Evolutionary conservation across 2,888 invertebrate species (phyloP).

Genomic region (Didymodactylos carnosus): DNA sequence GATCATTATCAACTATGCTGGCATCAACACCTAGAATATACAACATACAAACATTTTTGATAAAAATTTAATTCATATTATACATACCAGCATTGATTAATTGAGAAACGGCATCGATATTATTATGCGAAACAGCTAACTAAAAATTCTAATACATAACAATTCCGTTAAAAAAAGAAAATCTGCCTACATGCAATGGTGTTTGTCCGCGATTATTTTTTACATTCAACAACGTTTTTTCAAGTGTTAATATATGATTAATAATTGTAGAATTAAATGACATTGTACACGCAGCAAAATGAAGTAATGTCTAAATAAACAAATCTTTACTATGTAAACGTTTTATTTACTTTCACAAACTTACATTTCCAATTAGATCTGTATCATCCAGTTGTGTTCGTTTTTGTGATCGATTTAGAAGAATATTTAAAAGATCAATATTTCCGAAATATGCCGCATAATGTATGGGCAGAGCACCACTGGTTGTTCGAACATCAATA

Average conservation of each 20-base stretch:
- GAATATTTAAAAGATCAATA: background rate
- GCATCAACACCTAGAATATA: background rate
- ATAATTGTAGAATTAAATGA: background rate
- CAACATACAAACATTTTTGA: background rate
- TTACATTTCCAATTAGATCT: background rate
- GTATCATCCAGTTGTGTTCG: background rate
- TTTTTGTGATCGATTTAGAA: background rate
- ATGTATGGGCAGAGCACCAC: background rate
- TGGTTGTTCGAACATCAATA: background rate
- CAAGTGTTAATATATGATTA: background rate
- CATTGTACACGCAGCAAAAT: background rate
- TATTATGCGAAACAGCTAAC: background rate
- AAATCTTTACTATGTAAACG: background rate
- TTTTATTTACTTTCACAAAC: background rate
- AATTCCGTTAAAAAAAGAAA: too few relatives aligned
- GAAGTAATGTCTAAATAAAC: background rate
- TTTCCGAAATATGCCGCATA: background rate
- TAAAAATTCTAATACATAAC: too few relatives aligned
- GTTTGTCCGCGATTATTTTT: background rate
- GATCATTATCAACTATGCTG: background rate
- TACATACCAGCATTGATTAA: background rate
- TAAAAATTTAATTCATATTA: background rate
- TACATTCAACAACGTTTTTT: background rate
- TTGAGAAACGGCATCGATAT: background rate
- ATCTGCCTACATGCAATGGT: background rate